These are phyloP conservation scores for Trematomus loennbergii DNA, from an alignment of 2,113 vertebrate species.

Conservation along the genomic window DNA sequence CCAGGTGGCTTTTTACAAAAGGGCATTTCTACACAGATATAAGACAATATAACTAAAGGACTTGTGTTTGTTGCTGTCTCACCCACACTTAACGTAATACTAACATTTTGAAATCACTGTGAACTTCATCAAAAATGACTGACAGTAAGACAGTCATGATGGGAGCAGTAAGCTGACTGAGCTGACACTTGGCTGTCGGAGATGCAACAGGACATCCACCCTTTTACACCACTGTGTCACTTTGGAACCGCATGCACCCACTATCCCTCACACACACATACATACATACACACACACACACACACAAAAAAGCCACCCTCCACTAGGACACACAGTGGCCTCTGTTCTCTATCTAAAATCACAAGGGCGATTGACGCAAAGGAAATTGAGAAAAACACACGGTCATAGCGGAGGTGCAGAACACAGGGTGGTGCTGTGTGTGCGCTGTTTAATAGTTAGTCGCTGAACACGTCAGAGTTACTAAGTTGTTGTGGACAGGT, in stretches of 20 bases:
- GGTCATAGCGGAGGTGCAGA: slow-evolving; percentile 11
- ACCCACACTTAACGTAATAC: neutral
- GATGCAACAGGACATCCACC: slow-evolving; percentile 65
- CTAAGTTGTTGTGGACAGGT: slow-evolving; percentile 52
- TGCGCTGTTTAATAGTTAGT: slow-evolving; percentile 18
- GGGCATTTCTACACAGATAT: neutral
- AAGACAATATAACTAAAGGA: neutral
- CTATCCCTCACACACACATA: slow-evolving; percentile 16
- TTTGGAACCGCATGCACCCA: slow-evolving; percentile 43
- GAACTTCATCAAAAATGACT: slow-evolving; percentile 9
- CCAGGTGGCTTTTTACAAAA: neutral
- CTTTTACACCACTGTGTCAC: slow-evolving; percentile 72
- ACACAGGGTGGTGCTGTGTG: slow-evolving; percentile 25
- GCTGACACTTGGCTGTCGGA: slow-evolving; percentile 71
- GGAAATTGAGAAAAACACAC: slow-evolving; percentile 41
- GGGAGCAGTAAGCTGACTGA: slow-evolving; percentile 58
- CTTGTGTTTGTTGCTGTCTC: neutral
- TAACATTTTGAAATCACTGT: neutral
- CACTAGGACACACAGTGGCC: slow-evolving; percentile 39
- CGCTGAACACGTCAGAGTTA: slow-evolving; percentile 46
- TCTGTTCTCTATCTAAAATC: slow-evolving; percentile 43
- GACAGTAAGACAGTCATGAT: slow-evolving; percentile 8
- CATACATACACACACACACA: neutral
- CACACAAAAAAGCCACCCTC: slow-evolving; percentile 11
- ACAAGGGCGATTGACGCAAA: slow-evolving; percentile 13